phyloP scores from a whole-genome alignment of 2,113 vertebrate genomes.

The Limnothrissa miodon region DNA sequence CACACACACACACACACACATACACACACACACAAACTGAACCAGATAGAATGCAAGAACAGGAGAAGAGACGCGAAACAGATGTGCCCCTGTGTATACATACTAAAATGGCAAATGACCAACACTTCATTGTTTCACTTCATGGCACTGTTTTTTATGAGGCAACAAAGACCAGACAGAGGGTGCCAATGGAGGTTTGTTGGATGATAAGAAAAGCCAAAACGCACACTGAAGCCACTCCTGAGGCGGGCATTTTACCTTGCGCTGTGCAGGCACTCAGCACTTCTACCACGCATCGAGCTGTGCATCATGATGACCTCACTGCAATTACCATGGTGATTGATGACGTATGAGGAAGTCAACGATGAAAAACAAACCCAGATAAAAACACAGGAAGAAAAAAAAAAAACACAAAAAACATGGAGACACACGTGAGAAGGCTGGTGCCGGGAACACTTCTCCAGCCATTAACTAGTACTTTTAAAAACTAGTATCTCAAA shows the following conservation, averaged over 20 bases:
- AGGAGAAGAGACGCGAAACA: background rate
- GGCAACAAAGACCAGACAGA: background rate
- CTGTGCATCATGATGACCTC: constrained; percentile 97
- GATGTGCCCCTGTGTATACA: background rate
- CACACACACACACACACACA: background rate
- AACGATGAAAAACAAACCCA: constrained; percentile 70
- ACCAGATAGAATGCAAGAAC: constrained; percentile 23
- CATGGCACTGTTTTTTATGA: background rate
- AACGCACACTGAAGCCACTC: background rate
- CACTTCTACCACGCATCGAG: constrained; percentile 96
- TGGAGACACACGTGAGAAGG: constrained; percentile 44
- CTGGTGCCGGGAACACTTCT: background rate
- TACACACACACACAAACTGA: background rate
- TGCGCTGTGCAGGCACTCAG: constrained; percentile 93
- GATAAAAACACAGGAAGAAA: constrained; percentile 56
- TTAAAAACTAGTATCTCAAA: background rate
- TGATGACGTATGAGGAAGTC: constrained; percentile 84
- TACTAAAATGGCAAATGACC: background rate
- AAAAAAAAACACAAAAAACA: constrained; percentile 44
- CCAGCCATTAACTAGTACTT: background rate
- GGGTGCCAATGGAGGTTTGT: background rate
- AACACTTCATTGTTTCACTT: constrained; percentile 6
- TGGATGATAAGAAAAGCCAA: background rate
- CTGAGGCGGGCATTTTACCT: constrained; percentile 77
- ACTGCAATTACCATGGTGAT: constrained; percentile 92